Conservation (phyloP, 2,888 invertebrate species). For the Epistrophella euchroma region DNA sequence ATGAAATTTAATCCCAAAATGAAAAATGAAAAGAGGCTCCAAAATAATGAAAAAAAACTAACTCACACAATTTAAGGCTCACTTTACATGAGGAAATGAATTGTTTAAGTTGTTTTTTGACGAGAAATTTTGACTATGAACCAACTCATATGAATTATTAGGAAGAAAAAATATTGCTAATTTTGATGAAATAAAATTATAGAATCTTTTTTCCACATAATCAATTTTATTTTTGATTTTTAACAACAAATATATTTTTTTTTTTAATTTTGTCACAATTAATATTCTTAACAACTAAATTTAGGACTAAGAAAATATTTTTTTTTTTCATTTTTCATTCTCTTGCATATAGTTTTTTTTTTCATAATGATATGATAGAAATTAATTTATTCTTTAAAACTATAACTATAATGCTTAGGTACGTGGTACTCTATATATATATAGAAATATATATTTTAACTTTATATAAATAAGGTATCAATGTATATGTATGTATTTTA, state of each 20-base stretch:
- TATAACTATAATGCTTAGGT: slow-evolving; percentile 21
- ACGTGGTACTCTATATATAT: slow-evolving; percentile 26
- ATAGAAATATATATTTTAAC: slow-evolving; percentile 4
- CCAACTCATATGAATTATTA: no score
- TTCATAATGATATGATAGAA: slow-evolving; percentile 33
- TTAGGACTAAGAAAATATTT: slow-evolving; percentile 11
- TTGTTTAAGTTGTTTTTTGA: no score
- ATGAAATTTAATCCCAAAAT: no score
- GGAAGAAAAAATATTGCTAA: background rate
- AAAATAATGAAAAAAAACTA: no score
- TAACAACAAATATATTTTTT: slow-evolving; percentile 28
- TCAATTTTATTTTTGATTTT: slow-evolving; percentile 48
- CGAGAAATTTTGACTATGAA: no score
- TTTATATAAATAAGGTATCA: background rate
- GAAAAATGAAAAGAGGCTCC: no score
- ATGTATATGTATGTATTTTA: background rate
- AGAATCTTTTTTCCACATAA: background rate
- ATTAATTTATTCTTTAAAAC: background rate
- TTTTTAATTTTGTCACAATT: background rate
- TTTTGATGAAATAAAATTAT: background rate
- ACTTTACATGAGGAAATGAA: no score
- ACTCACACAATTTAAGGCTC: no score
- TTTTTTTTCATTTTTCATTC: background rate
- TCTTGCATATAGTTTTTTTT: background rate
- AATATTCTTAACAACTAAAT: slow-evolving; percentile 1